Evolutionary conservation across 2,888 invertebrate species (phyloP).

Genomic region (Dynastes grantii): DNA sequence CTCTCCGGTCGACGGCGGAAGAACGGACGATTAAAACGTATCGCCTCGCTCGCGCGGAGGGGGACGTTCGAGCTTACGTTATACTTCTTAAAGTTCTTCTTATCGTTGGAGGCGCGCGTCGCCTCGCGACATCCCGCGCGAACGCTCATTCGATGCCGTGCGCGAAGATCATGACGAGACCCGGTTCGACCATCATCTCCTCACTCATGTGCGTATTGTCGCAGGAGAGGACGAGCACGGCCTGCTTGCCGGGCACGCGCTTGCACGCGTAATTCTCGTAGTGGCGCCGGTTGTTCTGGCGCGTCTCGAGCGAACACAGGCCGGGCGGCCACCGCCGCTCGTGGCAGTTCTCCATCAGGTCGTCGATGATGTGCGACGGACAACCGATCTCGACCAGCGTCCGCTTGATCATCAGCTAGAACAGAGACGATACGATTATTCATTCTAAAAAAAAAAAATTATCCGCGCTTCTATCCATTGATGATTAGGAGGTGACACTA

Average conservation of each 20-base stretch:
- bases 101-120: too few relatives aligned
- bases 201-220: slow-evolving; percentile 97
- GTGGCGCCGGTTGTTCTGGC: slow-evolving; percentile 93
- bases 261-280: slow-evolving; percentile 97
- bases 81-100: too few relatives aligned
- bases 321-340: slow-evolving; percentile 97
- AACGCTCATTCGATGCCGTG: slow-evolving; percentile 87
- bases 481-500: too few relatives aligned
- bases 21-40: too few relatives aligned
- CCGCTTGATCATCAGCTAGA: slow-evolving; percentile 92
- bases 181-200: slow-evolving; percentile 96
- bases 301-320: slow-evolving; percentile 91
- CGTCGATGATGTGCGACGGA: slow-evolving; percentile 93
- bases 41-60: too few relatives aligned
- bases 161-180: slow-evolving; percentile 98
- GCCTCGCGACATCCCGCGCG: too few relatives aligned
- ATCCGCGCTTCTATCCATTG: too few relatives aligned
- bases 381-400: slow-evolving; percentile 95
- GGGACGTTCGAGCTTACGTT: too few relatives aligned
- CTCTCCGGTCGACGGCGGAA: too few relatives aligned
- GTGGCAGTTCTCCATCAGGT: slow-evolving; percentile 98
- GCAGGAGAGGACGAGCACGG: slow-evolving; percentile 93
- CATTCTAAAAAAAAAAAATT: too few relatives aligned
- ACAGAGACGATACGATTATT: slow-evolving; percentile 46
- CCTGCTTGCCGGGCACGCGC: slow-evolving; percentile 95